These are phyloP conservation scores for Gallinago paraguaiae DNA, from an alignment of 2,113 vertebrate genomes.

Conservation along the genomic window DNA sequence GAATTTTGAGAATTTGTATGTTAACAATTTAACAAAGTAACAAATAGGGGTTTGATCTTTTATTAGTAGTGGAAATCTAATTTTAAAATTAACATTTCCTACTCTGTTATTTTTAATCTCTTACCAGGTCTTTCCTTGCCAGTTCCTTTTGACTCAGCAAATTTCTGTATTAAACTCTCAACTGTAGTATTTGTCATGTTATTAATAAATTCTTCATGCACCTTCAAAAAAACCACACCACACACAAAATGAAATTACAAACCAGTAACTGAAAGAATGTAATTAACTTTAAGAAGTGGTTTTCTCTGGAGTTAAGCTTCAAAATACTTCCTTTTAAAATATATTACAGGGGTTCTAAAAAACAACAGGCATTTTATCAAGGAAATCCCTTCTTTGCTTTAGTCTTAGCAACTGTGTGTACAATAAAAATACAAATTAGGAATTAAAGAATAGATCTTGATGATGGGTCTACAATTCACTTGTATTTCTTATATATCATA, in stretches of 20 bases:
- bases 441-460: not conserved
- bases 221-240: constrained; percentile 70
- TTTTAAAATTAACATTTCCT: not conserved
- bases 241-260: not conserved
- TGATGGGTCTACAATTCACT: not conserved
- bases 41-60: not conserved
- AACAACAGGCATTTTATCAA: not conserved
- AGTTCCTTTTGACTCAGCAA: constrained; percentile 94
- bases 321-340: not conserved
- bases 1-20: not conserved
- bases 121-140: constrained; percentile 96
- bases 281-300: not conserved
- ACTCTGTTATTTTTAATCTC: not conserved
- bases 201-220: constrained; percentile 94
- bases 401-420: not conserved
- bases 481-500: not conserved
- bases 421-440: not conserved
- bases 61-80: not conserved
- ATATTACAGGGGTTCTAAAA: not conserved
- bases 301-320: not conserved
- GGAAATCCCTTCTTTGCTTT: not conserved
- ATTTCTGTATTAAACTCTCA: constrained; percentile 92
- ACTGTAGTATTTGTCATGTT: constrained; percentile 94
- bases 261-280: not conserved
- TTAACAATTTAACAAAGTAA: not conserved